These are phyloP conservation scores for Ectemnius lituratus DNA, from an alignment of 2,888 invertebrate species.

Conservation along the genomic window DNA sequence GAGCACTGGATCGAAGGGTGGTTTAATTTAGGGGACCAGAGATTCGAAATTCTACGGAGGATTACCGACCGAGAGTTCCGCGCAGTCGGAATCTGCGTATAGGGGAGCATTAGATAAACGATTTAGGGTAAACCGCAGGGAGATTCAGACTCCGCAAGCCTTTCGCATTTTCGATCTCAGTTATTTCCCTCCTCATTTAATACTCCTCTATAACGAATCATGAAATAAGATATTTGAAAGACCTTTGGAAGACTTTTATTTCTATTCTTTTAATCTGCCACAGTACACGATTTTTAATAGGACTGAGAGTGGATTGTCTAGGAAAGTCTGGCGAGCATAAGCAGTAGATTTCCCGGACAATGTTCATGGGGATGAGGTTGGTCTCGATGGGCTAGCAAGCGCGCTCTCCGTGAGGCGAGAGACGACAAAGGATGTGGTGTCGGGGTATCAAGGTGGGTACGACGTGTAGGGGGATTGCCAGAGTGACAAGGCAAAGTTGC, in stretches of 20 bases:
- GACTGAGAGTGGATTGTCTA: no score
- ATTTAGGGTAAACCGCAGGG: conserved; percentile 52
- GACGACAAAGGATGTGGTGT: conserved; percentile 29
- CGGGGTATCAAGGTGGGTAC: conserved; percentile 22
- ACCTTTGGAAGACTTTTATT: background rate
- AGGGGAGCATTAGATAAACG: conserved; percentile 62
- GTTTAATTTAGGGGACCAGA: conserved; percentile 57
- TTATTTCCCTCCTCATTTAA: no score
- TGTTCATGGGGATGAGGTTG: no score
- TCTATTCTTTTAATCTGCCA: no score
- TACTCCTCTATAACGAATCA: conserved; percentile 17
- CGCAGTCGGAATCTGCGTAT: conserved; percentile 57
- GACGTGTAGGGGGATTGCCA: conserved; percentile 22
- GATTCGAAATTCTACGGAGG: conserved; percentile 55
- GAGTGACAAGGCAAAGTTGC: conserved; percentile 47
- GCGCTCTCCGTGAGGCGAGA: conserved; percentile 16
- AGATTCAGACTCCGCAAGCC: conserved; percentile 50
- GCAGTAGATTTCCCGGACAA: no score
- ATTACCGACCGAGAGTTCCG: conserved; percentile 60
- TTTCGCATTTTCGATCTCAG: conserved; percentile 38
- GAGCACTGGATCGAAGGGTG: conserved; percentile 53
- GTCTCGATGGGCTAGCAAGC: background rate
- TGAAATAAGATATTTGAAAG: conserved; percentile 24
- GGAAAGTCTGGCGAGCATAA: no score
- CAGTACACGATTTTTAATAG: no score